Percentiles rank a stretch among this genome's conserved stretches.
These are phyloP conservation scores for Lordiphosa clarofinis DNA, from an alignment of 1,140 invertebrate genomes.

Conservation along the genomic window DNA sequence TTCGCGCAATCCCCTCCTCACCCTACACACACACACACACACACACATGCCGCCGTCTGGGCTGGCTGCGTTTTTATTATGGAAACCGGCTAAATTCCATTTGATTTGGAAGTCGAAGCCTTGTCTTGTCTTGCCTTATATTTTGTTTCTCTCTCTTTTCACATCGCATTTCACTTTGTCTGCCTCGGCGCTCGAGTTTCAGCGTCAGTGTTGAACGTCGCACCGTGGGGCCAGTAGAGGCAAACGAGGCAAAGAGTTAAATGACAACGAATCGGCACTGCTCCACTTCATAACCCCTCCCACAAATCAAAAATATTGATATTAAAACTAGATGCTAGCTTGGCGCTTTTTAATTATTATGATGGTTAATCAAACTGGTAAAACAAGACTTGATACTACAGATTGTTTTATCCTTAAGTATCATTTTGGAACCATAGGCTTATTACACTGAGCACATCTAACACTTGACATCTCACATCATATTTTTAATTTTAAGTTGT, in stretches of 20 bases:
- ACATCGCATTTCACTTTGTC: conserved; percentile 49
- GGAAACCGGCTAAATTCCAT: conserved; percentile 76
- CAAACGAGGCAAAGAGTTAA: neutral
- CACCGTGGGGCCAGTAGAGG: neutral
- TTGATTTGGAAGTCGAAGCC: conserved; percentile 68
- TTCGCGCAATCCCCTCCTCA: neutral
- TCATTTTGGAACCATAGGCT: no score
- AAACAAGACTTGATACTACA: no score
- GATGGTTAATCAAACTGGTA: no score
- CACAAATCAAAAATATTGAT: no score
- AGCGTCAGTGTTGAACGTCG: conserved; percentile 6
- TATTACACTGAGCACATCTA: no score
- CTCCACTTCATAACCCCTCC: no score
- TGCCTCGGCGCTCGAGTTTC: conserved; percentile 31
- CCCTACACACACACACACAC: conserved; percentile 2
- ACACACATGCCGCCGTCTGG: conserved; percentile 11
- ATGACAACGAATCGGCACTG: no score
- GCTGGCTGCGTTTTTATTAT: conserved; percentile 63
- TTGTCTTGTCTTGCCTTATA: conserved; percentile 47
- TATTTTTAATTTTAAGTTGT: no score
- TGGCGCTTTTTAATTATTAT: no score
- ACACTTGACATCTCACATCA: no score
- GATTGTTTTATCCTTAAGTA: no score
- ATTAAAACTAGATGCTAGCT: no score
- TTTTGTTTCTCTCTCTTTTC: conserved; percentile 34